Evolutionary conservation across 2,888 invertebrate genomes (phyloP).

Genomic region (Hirtodrosophila trivittata): DNA sequence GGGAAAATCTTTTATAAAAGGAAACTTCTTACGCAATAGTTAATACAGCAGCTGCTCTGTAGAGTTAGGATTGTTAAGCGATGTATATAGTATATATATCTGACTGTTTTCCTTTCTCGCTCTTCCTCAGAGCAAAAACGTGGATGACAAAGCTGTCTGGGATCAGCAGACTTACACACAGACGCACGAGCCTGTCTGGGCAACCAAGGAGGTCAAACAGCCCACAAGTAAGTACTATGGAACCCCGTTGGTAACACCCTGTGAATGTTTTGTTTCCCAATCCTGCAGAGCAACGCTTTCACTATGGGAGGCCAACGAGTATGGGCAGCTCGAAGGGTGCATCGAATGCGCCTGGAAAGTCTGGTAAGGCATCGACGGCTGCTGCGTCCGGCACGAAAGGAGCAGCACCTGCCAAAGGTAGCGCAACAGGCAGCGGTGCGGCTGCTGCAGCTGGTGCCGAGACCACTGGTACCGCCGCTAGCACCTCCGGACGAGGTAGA

Average conservation of each 20-base stretch:
- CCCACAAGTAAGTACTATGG: constrained; percentile 75
- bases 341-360: constrained; percentile 69
- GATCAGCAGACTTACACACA: constrained; percentile 83
- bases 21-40: too few species aligned
- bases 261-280: too few species aligned
- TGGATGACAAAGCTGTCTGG: constrained; percentile 84
- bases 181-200: constrained; percentile 81
- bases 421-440: background rate
- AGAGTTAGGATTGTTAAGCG: too few species aligned
- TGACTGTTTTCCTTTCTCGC: too few species aligned
- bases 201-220: constrained; percentile 78
- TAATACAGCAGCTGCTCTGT: too few species aligned
- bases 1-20: too few species aligned
- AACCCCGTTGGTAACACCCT: too few species aligned
- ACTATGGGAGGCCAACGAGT: constrained; percentile 77
- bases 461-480: constrained; percentile 48
- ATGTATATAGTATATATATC: too few species aligned
- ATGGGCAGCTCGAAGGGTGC: constrained; percentile 71
- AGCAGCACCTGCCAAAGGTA: constrained; percentile 12
- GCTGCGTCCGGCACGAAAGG: background rate
- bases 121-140: constrained; percentile 81
- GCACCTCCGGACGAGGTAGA: constrained; percentile 54
- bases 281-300: constrained; percentile 74
- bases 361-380: constrained; percentile 39
- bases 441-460: constrained; percentile 15